phyloP scores from a whole-genome alignment of 2,797 vertebrate species.

The Sarcoramphus papa region DNA sequence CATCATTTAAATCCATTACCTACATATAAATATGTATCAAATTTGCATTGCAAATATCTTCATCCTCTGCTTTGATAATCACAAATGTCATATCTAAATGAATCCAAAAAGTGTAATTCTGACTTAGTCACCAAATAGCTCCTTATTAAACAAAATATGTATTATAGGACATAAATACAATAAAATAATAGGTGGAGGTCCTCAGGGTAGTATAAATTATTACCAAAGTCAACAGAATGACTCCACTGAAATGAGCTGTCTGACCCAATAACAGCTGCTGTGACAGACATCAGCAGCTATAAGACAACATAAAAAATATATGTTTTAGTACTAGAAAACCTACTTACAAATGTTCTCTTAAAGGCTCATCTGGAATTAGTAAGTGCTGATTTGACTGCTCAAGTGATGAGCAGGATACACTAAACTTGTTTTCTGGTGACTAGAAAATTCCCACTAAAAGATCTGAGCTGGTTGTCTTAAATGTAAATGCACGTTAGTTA shows the following conservation, averaged over 20 bases:
- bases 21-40: neutral
- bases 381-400: neutral
- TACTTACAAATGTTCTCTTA: neutral
- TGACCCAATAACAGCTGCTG: neutral
- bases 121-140: neutral
- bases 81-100: neutral
- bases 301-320: neutral
- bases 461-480: neutral
- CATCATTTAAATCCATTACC: conserved; percentile 1
- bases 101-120: neutral
- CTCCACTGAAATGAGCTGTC: neutral
- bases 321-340: neutral
- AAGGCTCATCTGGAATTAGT: neutral
- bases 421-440: neutral
- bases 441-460: neutral
- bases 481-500: neutral
- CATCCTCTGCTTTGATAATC: neutral
- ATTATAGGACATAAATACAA: neutral
- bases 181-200: neutral
- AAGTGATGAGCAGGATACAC: neutral
- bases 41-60: conserved; percentile 15
- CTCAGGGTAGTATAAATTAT: neutral
- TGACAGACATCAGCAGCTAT: neutral
- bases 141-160: neutral
- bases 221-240: neutral